Evolutionary conservation across 2,113 vertebrate genomes (phyloP).

Genomic region (Anser brachyrhynchus): DNA sequence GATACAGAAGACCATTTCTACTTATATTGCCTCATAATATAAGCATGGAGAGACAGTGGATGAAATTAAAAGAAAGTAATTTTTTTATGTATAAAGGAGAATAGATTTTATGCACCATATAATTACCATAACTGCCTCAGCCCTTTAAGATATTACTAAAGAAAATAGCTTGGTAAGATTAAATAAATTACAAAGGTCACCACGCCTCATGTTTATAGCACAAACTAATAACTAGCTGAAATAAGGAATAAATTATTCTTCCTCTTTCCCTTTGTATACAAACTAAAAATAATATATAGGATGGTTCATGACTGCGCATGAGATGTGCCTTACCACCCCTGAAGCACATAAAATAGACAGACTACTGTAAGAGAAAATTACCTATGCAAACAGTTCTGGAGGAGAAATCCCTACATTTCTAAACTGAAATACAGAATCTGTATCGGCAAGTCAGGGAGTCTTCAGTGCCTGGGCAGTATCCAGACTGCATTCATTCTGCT

Average conservation of each 20-base stretch:
- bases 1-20: background rate
- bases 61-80: conserved; percentile 52
- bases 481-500: background rate
- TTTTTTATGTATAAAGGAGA: conserved; percentile 32
- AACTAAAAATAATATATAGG: background rate
- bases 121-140: conserved; percentile 55
- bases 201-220: conserved; percentile 9
- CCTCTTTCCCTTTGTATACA: background rate
- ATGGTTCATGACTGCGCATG: background rate
- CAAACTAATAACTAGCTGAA: conserved; percentile 32
- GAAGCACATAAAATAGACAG: background rate
- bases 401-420: background rate
- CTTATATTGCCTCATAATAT: background rate
- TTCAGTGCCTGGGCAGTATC: background rate
- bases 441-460: background rate
- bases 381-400: background rate
- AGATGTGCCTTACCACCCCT: background rate
- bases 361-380: background rate
- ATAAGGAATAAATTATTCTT: conserved; percentile 39
- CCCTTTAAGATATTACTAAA: conserved; percentile 34
- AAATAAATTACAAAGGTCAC: conserved; percentile 59
- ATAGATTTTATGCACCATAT: conserved; percentile 42
- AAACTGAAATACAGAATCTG: background rate
- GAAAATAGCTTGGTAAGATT: conserved; percentile 39
- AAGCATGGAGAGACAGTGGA: background rate